These are phyloP conservation scores for Eueides isabella DNA, from an alignment of 1,140 invertebrate genomes.

Conservation along the genomic window DNA sequence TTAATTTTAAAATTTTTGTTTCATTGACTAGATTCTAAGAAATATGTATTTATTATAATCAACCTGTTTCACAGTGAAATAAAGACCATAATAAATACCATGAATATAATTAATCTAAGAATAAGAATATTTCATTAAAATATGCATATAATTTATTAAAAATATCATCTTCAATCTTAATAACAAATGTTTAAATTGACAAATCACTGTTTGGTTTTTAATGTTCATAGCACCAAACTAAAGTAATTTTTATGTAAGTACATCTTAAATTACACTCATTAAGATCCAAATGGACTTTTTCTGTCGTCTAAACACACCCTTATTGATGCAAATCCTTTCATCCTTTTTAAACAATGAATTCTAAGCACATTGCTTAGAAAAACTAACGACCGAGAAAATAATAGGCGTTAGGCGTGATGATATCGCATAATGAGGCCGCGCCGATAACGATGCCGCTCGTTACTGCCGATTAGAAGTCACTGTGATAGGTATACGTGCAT, in stretches of 20 bases:
- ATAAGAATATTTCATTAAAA: too few relatives aligned
- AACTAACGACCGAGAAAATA: conserved; percentile 44
- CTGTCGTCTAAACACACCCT: conserved; percentile 9
- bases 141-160: too few relatives aligned
- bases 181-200: too few relatives aligned
- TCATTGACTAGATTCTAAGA: too few relatives aligned
- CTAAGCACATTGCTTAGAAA: conserved; percentile 42
- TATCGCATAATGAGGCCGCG: conserved; percentile 63
- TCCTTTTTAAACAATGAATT: conserved; percentile 35
- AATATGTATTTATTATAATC: too few relatives aligned
- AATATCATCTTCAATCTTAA: too few relatives aligned
- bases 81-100: too few relatives aligned
- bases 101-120: too few relatives aligned
- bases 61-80: too few relatives aligned
- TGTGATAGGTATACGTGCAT: conserved; percentile 14
- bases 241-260: neutral
- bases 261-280: neutral
- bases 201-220: too few relatives aligned
- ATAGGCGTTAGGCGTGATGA: conserved; percentile 47
- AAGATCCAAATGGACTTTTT: neutral
- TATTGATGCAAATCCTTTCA: conserved; percentile 33
- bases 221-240: neutral
- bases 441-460: conserved; percentile 62
- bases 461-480: conserved; percentile 48
- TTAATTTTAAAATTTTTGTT: too few relatives aligned